These are phyloP conservation scores for Margaritifera margaritifera DNA, from an alignment of 2,888 invertebrate species.

Conservation along the genomic window DNA sequence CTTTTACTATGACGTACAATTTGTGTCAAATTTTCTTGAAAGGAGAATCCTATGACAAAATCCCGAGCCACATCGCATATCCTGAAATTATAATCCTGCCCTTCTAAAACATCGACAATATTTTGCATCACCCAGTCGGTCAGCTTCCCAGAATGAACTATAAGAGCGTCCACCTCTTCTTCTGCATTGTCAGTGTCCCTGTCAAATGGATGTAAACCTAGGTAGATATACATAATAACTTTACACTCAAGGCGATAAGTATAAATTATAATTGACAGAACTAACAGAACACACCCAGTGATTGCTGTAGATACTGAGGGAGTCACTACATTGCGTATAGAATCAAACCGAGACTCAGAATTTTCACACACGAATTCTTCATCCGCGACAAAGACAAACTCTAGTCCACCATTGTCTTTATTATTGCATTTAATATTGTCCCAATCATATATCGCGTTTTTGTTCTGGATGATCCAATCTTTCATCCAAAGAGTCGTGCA, in stretches of 20 bases:
- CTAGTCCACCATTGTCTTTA: conserved; percentile 19
- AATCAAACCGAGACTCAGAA: conserved; percentile 17
- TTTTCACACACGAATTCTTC: conserved; percentile 36
- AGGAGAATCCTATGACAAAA: conserved; percentile 42
- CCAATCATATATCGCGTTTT: conserved; percentile 20
- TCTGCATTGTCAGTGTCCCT: conserved; percentile 21
- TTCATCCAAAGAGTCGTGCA: conserved; percentile 48
- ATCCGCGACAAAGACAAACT: conserved; percentile 25
- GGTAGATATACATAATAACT: conserved; percentile 37
- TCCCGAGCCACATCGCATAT: conserved; percentile 42
- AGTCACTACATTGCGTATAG: conserved; percentile 27
- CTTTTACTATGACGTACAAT: conserved; percentile 42
- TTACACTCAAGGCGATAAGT: conserved; percentile 28
- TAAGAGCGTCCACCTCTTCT: conserved; percentile 24
- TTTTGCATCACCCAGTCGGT: conserved; percentile 31
- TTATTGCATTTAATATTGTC: conserved; percentile 29
- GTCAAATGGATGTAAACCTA: conserved; percentile 38
- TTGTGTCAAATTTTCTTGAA: conserved; percentile 44
- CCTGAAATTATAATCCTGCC: conserved; percentile 16
- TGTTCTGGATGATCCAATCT: conserved; percentile 31
- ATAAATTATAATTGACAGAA: conserved; percentile 11
- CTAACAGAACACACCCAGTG: conserved; percentile 16
- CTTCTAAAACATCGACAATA: conserved; percentile 19
- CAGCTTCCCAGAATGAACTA: conserved; percentile 20
- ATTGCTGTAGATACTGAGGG: conserved; percentile 26